Percentiles rank a stretch among this genome's conserved stretches.
Evolutionary conservation across 2,888 invertebrate genomes (phyloP).

Genomic region (Tethea ocularis): DNA sequence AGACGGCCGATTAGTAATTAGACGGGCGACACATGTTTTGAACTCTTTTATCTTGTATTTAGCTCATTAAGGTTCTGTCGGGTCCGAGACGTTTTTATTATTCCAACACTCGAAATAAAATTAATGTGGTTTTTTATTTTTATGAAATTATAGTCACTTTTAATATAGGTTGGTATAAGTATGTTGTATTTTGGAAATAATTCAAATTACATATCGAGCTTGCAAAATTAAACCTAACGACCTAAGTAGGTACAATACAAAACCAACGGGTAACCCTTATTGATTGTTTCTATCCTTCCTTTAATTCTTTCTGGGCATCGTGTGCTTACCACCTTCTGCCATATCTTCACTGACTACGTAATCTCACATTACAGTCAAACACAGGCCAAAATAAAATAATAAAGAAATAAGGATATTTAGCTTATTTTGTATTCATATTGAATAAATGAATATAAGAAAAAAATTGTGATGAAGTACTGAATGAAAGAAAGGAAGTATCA

Average conservation of each 20-base stretch:
- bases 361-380: no score
- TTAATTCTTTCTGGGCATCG: no score
- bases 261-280: no score
- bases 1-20: constrained; percentile 79
- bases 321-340: no score
- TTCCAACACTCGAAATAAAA: constrained; percentile 31
- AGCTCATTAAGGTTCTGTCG: constrained; percentile 59
- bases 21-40: constrained; percentile 78
- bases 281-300: no score
- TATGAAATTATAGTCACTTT: constrained; percentile 6
- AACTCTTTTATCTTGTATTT: constrained; percentile 69
- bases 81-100: constrained; percentile 55
- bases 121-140: constrained; percentile 22
- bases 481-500: constrained; percentile 66
- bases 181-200: not conserved
- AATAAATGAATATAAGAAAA: no score
- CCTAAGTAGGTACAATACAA: no score
- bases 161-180: not conserved
- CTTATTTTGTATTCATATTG: constrained; percentile 25
- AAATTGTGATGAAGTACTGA: constrained; percentile 12
- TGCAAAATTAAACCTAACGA: not conserved
- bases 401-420: constrained; percentile 26
- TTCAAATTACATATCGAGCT: not conserved
- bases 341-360: no score
- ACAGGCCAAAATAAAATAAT: no score